Base-by-base conservation (phyloP, 2,797 vertebrate genomes). In the Dendrocincla tyrannina region DNA sequence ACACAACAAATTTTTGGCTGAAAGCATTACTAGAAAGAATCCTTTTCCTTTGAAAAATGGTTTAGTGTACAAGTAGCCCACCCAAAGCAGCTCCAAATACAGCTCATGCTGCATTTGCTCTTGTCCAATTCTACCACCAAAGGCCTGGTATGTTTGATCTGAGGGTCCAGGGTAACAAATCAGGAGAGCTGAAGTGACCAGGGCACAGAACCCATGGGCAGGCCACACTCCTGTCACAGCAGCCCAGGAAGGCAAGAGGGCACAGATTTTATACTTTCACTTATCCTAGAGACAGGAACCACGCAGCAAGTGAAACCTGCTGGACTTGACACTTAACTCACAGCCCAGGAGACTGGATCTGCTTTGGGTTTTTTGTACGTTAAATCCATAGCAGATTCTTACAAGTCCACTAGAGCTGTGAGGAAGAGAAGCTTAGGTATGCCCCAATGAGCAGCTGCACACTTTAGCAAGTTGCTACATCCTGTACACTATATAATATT, bases 401-500 rank as follows among this genome's bases (percentile, higher is more conserved):
- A 80, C 27, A 74, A 72, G 62, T 50, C 85, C 58, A 68, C 62
- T 25, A 78, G 18, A 66, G n/a, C 35, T 81, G 62, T 7, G 39
- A 55, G 35, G 50, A 92, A 75, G 17, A 88, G 28, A 63, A 75
- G 44, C 69, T 95, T 50, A 86, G 55, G 14, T 27, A 37, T 14
- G 50, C 69, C 69, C 79, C 87, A 83, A 2, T 14, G 50, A 84
- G 50, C 58, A 93, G 46, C 60, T 62, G 74, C 55, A 42, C 32
- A 67, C 35, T 82, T 68, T 9, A 91, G 22, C 80, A 93, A 89
- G 82, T 64, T 86, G 52, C 15, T 90, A 85, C 79, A 96, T 72
- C 58, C 76, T 80, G 60, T 94, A 85, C 18, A 56, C 39, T 72
- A 52, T 91, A 76, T 78, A 85, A 87, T 91, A 91, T 76, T 91